Conservation (phyloP, 2,797 vertebrate genomes). For the Sebastes hubbsi region DNA sequence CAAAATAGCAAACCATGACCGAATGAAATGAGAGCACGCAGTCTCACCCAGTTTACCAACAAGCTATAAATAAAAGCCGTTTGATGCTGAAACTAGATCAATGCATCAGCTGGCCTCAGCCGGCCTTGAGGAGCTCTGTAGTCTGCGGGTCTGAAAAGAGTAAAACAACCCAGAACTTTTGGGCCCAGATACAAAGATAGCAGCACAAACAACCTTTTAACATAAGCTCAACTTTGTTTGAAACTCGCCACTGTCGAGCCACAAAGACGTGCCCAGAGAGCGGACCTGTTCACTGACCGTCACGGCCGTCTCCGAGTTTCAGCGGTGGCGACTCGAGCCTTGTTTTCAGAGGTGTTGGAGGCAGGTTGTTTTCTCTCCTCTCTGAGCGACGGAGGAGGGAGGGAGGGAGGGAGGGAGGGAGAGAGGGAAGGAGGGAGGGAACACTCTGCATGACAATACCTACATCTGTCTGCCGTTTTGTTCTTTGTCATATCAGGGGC, state of each 20-base stretch:
- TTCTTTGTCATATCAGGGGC: constrained; percentile 91
- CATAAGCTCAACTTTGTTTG: background rate
- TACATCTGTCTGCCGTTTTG: constrained; percentile 95
- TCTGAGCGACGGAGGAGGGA: constrained; percentile 16
- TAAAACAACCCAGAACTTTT: constrained; percentile 45
- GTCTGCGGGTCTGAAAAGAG: constrained; percentile 27
- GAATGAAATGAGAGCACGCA: constrained; percentile 43
- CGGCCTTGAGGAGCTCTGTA: constrained; percentile 36
- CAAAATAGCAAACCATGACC: constrained; percentile 20
- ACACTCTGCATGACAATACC: constrained; percentile 95
- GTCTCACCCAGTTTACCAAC: constrained; percentile 58
- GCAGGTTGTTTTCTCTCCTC: constrained; percentile 42
- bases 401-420: constrained; percentile 40
- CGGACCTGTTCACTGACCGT: constrained; percentile 45
- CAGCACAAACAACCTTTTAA: constrained; percentile 39
- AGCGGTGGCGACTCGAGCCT: constrained; percentile 35
- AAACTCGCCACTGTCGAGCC: background rate
- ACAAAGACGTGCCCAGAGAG: constrained; percentile 29
- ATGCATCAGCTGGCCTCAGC: constrained; percentile 58
- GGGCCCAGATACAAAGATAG: constrained; percentile 45
- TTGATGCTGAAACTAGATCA: constrained; percentile 74
- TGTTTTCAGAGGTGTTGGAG: constrained; percentile 53
- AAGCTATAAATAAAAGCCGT: constrained; percentile 65
- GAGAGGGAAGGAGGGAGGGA: constrained; percentile 49
- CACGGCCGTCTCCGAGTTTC: constrained; percentile 30